Evolutionary conservation across 2,888 invertebrate genomes (phyloP).

Genomic region (Lapara coniferarum): DNA sequence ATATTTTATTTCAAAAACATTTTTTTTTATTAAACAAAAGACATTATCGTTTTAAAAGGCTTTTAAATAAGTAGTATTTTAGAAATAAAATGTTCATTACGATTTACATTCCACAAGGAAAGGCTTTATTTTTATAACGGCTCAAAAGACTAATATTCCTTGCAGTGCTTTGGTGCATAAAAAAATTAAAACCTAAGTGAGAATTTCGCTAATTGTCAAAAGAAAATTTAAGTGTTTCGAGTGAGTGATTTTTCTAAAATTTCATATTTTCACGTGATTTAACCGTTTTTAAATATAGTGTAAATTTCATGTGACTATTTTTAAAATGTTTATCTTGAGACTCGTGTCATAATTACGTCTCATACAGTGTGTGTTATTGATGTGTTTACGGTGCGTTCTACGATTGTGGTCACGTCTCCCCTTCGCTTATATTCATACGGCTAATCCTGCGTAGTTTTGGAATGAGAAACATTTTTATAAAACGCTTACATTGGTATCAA

Average conservation of each 20-base stretch:
- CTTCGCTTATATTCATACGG: constrained; percentile 40
- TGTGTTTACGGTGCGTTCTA: constrained; percentile 73
- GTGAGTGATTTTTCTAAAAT: constrained; percentile 22
- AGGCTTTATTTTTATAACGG: no score
- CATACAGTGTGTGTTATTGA: constrained; percentile 54
- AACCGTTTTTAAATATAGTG: not conserved
- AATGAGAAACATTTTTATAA: constrained; percentile 24
- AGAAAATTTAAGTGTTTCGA: constrained; percentile 22
- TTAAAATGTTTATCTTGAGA: constrained; percentile 12
- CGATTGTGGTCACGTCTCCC: constrained; percentile 62
- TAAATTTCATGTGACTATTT: not conserved
- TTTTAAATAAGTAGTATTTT: no score
- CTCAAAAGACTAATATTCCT: not conserved
- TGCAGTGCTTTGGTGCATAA: not conserved
- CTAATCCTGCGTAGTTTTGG: constrained; percentile 43
- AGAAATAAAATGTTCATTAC: no score
- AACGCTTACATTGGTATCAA: not conserved
- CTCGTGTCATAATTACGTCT: constrained; percentile 6
- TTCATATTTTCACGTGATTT: constrained; percentile 15
- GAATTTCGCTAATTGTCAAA: constrained; percentile 5
- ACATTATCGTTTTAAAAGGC: no score
- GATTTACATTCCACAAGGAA: no score
- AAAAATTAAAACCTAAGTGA: not conserved
- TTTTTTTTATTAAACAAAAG: no score
- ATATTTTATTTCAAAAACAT: no score